phyloP scores from a whole-genome alignment of 2,797 vertebrate genomes.

The Morelia viridis region DNA sequence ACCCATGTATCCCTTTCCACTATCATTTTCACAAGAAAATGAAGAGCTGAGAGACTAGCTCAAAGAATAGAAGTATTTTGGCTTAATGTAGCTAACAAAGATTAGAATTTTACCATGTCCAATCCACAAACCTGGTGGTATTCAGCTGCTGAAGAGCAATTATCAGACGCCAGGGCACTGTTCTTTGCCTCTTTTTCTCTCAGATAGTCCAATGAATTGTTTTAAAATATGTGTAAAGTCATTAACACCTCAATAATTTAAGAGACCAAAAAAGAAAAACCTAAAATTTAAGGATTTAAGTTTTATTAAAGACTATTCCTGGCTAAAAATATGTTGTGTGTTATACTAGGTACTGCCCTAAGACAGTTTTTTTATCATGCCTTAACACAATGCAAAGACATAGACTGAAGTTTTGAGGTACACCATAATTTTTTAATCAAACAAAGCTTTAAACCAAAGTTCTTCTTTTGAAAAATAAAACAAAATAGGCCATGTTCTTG shows the following conservation, averaged over 20 bases:
- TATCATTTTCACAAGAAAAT: slow-evolving; percentile 66
- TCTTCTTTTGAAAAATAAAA: slow-evolving; percentile 62
- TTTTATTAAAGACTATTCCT: slow-evolving; percentile 76
- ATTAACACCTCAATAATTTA: slow-evolving; percentile 71
- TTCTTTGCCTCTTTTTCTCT: slow-evolving; percentile 59
- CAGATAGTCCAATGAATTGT: slow-evolving; percentile 67
- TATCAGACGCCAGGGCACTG: slow-evolving; percentile 50
- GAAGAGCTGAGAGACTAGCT: slow-evolving; percentile 65
- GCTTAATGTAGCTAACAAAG: slow-evolving; percentile 65
- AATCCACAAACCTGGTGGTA: slow-evolving; percentile 49
- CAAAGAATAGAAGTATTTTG: slow-evolving; percentile 76
- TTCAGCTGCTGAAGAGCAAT: slow-evolving; percentile 58
- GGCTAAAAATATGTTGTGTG: slow-evolving; percentile 66
- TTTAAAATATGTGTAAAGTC: slow-evolving; percentile 62
- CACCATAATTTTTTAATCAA: slow-evolving; percentile 67
- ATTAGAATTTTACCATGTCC: slow-evolving; percentile 68
- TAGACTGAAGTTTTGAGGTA: slow-evolving; percentile 66
- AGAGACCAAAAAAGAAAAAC: slow-evolving; percentile 57
- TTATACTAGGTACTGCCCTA: slow-evolving; percentile 66
- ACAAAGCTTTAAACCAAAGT: slow-evolving; percentile 70
- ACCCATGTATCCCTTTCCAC: slow-evolving; percentile 70
- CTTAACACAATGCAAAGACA: slow-evolving; percentile 71
- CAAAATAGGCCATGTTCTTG: neutral
- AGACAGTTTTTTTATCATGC: slow-evolving; percentile 72
- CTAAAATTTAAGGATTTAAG: slow-evolving; percentile 71